Evolutionary conservation across 2,113 vertebrate species (phyloP).

Genomic region (Ciconia boyciana): DNA sequence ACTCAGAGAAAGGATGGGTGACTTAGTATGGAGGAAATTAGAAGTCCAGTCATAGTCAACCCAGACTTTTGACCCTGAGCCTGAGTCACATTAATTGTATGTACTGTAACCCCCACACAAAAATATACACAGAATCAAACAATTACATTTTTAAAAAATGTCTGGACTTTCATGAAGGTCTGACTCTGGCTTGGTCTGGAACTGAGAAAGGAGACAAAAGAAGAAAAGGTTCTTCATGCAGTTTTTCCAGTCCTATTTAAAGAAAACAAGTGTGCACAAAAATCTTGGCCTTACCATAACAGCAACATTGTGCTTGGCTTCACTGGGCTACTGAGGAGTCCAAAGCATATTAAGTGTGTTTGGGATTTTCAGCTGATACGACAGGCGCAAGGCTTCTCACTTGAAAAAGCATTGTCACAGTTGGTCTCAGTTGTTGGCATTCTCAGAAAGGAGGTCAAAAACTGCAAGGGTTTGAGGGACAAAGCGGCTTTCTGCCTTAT

Average conservation of each 20-base stretch:
- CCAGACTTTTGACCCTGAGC: constrained; percentile 51
- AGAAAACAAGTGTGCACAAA: not conserved
- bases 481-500: not conserved
- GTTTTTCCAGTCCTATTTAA: constrained; percentile 9
- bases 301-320: constrained; percentile 43
- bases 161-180: constrained; percentile 10
- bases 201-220: constrained; percentile 13
- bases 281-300: constrained; percentile 11
- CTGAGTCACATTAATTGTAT: constrained; percentile 37
- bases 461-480: not conserved
- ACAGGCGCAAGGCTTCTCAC: not conserved
- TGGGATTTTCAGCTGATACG: not conserved
- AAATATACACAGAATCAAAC: constrained; percentile 36
- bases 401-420: not conserved
- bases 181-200: not conserved
- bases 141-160: not conserved
- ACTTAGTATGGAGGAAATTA: constrained; percentile 46
- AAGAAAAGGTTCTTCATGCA: not conserved
- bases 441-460: not conserved
- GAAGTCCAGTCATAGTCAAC: constrained; percentile 42
- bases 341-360: not conserved
- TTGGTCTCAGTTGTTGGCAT: not conserved
- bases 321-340: not conserved
- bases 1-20: constrained; percentile 52
- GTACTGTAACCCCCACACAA: not conserved